Base-by-base conservation (phyloP, 2,888 invertebrate species). In the Aphodius granarius region DNA sequence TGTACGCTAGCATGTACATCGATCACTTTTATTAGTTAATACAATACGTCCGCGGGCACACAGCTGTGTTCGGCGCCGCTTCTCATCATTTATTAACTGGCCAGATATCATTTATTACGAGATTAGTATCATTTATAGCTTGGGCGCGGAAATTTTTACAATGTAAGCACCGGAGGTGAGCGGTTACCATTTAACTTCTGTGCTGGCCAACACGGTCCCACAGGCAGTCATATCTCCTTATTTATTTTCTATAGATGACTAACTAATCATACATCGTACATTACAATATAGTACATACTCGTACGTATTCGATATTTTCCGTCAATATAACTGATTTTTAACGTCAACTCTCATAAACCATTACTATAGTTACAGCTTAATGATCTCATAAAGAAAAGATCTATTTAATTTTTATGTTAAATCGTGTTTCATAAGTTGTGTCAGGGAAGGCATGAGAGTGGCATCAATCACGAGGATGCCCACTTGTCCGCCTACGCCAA, bases 71-170 rank as follows among this genome's bases (percentile, higher is more conserved):
- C 43, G 43, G 43, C 43, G 43, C 43, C 43, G 43, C 43, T 43
- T 43, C 43, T 66, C 72, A 43, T 75, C 75, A 75, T 75, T 75
- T 75, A 73, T 75, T 75, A 75, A 72, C 63, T 64, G 63, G 23
- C 22, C 71, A 66, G 76, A 78, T 78, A 76, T 68, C 78, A 78
- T 78, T 78, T 76, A 76, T 78, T 74, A 76, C 73, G 73, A 74
- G 78, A 78, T 78, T 78, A 78, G 76, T 76, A 78, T 78, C 78
- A 74, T 78, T 78, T 78, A 78, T 78, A 76, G 76, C 66, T 13
- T 43, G 43, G 75, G 66, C 66, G 43, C 18, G 63, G 70, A 63
- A 43, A 71, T 74, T 74, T 74, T 74, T 74, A 63, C 20, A 17
- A 63, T 65, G 71, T 63, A 20, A 72, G 62, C 19, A 63, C 20